Conservation (phyloP, 2,797 vertebrate genomes). For the Pantherophis vulpinus region DNA sequence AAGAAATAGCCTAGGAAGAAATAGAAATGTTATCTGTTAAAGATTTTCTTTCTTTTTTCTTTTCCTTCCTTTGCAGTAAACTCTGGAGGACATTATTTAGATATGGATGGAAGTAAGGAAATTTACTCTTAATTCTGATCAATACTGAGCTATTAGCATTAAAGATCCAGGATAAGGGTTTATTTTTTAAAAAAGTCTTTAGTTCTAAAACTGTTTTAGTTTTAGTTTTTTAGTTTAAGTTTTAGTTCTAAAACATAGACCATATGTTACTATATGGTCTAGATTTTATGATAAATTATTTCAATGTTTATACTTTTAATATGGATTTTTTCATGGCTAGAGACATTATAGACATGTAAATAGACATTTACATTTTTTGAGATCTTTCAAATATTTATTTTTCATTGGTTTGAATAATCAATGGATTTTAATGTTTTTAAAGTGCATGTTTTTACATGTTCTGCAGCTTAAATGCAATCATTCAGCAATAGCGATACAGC, state of each 20-base stretch:
- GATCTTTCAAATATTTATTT: background rate
- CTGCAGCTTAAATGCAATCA: background rate
- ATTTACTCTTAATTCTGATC: background rate
- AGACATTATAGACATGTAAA: too few relatives aligned
- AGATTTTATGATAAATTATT: background rate
- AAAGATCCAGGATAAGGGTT: background rate
- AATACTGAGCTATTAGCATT: background rate
- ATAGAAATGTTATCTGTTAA: background rate
- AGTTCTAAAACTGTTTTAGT: background rate
- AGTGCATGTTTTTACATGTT: background rate
- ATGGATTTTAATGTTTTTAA: background rate
- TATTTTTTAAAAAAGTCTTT: background rate
- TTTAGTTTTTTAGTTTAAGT: too few relatives aligned
- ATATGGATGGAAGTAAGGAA: background rate
- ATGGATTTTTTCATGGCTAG: background rate
- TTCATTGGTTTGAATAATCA: background rate
- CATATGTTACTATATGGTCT: background rate
- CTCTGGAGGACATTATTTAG: background rate
- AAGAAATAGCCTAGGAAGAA: background rate
- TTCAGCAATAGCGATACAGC: background rate
- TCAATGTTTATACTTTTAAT: background rate
- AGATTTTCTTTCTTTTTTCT: background rate
- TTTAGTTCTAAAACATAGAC: background rate
- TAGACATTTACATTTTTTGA: background rate
- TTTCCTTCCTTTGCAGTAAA: background rate